Percentiles rank a stretch among this genome's conserved stretches.
phyloP scores from a whole-genome alignment of 2,888 invertebrate species.

The Tachina fera region DNA sequence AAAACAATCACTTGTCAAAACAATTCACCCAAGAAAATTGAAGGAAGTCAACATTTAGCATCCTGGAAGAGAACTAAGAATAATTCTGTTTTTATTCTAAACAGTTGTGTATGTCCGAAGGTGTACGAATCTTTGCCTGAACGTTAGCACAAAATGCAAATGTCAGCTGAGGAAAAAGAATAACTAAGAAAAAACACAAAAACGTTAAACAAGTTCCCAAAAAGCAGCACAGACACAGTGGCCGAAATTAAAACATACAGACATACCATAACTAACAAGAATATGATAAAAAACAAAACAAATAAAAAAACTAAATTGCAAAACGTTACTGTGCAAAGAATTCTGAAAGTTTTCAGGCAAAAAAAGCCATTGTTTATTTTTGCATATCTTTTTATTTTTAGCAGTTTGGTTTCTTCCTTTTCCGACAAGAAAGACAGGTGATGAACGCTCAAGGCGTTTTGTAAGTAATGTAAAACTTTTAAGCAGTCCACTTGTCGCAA shows the following conservation, averaged over 20 bases:
- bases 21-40: constrained; percentile 46
- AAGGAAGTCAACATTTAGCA: constrained; percentile 62
- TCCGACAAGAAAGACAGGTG: constrained; percentile 67
- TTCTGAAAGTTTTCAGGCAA: neutral
- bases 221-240: constrained; percentile 40
- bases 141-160: constrained; percentile 64
- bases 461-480: constrained; percentile 61
- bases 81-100: neutral
- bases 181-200: constrained; percentile 40
- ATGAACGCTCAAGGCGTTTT: constrained; percentile 71
- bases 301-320: constrained; percentile 14
- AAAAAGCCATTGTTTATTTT: constrained; percentile 56
- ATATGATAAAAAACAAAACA: constrained; percentile 57
- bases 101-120: constrained; percentile 7
- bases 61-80: constrained; percentile 36
- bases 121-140: constrained; percentile 15
- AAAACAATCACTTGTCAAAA: constrained; percentile 66
- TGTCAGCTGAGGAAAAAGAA: constrained; percentile 45
- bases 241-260: constrained; percentile 4
- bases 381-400: constrained; percentile 45
- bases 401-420: constrained; percentile 22
- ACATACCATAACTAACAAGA: constrained; percentile 27
- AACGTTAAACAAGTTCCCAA: constrained; percentile 20
- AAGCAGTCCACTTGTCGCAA: constrained; percentile 32
- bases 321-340: constrained; percentile 35